Evolutionary conservation across 2,888 invertebrate genomes (phyloP), one percentile per base, ranked within the genome.

Genomic region (Morpho helenor): DNA sequence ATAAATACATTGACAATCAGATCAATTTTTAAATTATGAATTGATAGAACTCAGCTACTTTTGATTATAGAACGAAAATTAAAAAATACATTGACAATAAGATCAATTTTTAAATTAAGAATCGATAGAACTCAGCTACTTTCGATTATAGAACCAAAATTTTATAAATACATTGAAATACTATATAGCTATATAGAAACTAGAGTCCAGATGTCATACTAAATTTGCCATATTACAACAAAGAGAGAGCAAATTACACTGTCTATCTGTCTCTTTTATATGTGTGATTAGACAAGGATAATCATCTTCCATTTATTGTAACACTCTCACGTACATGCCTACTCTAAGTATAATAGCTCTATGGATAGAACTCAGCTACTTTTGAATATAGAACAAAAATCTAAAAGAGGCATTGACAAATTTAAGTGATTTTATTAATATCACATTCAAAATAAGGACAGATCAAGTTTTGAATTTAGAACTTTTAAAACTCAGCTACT

Each of bases 401-500:
- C 41, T 16, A 40, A 3, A 31, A n/a, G 7, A 49, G 8, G 7
- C 8, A 43, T 7, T n/a, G 23, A 43, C 31, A 51, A 2, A 31
- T 31, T 23, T 3, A 31, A 31, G 2, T 5, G 31, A 31, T 5
- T 31, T 31, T 3, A 2, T 31, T 31, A 4, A 23, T 5, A 1
- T 31, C 31, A 31, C 2, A 16, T 16, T 1, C 16, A 2, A 16
- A 16, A 16, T 2, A 16, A 16, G 16, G 16, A 82, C 91, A 91
- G 91, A 93, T 92, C 92, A 92, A 93, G 74, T 79, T 88, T 88
- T 79, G 78, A 89, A 87, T 83, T 82, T 71, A 56, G 65, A 74
- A 68, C 60, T 49, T 54, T 31, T 7, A 54, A 9, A 41, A 10
- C 16, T 43, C 42, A 56, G 45, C 10, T 16, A 22, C 40, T 53